Base-by-base conservation (phyloP, 2,888 invertebrate species). In the Alentia gelatinosa region DNA sequence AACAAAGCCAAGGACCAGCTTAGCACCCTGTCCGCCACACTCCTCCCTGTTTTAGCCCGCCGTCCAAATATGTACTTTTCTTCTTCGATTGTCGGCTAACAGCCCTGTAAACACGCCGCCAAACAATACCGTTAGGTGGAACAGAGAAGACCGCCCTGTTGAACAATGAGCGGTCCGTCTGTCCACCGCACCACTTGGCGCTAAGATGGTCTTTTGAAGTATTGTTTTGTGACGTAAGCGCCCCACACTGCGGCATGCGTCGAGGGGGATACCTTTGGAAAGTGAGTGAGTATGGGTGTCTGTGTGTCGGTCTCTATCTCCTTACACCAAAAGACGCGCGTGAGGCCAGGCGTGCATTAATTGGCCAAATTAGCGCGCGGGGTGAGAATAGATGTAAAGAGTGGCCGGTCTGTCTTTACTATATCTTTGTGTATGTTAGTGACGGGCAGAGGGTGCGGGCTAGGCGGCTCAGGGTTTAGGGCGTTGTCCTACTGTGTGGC, bases 21-120 rank as follows among this genome's bases (percentile, higher is more conserved):
- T 56, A 56, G 56, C n/a, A 56, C n/a, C 56, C 68, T 15, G 26
- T 30, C 26, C 68, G 4, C 12, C 19, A 56, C 56, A 56, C 56
- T n/a, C n/a, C 56, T n/a, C 19, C 3, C 47, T 56, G 56, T n/a
- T n/a, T n/a, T n/a, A n/a, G n/a, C n/a, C n/a, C n/a, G n/a, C 7
- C 47, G 47, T 19, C 68, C 68, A 26, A 30, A 68, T 68, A 68
- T 68, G 68, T 68, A 68, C 68, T 68, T 68, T 68, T 68, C 68
- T 68, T 68, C 68, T 68, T 30, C 0, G 33, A 1, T 4, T 68
- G 68, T 3, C 68, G 47, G 47, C 47, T n/a, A 56, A 1, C 30
- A 68, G 26, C 30, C 30, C 30, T 68, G 30, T 68, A 68, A 68
- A 68, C 68, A 68, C 12, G 30, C 47, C n/a, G 30, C 68, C 12